A percentile compares a stretch with the other conserved stretches of the same genome.
phyloP scores from a whole-genome alignment of 2,888 invertebrate species.

The Meliscaeva auricollis region DNA sequence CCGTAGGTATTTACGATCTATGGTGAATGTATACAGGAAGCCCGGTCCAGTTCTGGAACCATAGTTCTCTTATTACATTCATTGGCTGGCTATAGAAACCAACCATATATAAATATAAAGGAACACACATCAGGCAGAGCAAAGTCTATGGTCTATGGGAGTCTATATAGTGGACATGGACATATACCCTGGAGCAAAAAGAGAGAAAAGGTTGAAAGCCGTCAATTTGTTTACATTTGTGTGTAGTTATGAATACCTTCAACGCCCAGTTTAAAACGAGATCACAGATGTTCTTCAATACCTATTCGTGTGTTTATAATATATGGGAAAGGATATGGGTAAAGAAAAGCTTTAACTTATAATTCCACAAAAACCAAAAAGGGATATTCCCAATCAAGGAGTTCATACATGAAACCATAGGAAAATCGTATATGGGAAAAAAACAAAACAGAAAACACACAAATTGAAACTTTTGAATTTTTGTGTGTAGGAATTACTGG shows the following conservation, averaged over 20 bases:
- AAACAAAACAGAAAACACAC: too few relatives aligned
- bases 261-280: conserved; percentile 11
- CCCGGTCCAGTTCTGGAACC: conserved; percentile 11
- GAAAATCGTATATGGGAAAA: too few relatives aligned
- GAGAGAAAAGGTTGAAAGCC: conserved; percentile 27
- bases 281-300: conserved; percentile 26
- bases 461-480: too few relatives aligned
- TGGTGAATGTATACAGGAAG: not conserved
- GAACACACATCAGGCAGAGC: not conserved
- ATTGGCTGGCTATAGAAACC: conserved; percentile 30
- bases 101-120: conserved; percentile 4
- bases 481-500: too few relatives aligned
- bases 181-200: not conserved
- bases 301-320: not conserved
- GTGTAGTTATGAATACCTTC: conserved; percentile 41
- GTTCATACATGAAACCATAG: conserved; percentile 9
- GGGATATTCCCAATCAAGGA: conserved; percentile 25
- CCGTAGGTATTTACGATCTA: conserved; percentile 53
- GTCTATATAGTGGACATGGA: not conserved
- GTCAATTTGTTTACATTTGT: conserved; percentile 53
- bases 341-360: conserved; percentile 25
- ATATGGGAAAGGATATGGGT: not conserved
- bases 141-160: conserved; percentile 10
- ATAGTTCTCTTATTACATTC: conserved; percentile 33
- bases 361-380: conserved; percentile 22